Evolutionary conservation across 37 sponge, comb jelly and placozoan species (phyloP), one percentile per base, ranked within the genome.

Genomic region (Dysidea cf. avara): DNA sequence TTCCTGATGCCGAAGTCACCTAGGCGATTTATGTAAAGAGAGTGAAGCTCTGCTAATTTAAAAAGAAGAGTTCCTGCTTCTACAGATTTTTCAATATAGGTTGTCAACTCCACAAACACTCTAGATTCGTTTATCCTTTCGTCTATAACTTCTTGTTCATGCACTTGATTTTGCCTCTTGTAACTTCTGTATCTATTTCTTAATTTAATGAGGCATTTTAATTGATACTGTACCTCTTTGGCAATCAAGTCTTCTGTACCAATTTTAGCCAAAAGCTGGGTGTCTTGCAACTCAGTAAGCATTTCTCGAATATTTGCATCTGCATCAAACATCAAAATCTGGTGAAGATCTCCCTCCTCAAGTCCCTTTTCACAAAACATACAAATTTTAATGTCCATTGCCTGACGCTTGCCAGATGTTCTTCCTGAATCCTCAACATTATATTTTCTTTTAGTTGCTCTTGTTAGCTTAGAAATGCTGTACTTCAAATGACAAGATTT

Each of bases 401-500:
- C n/a, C n/a, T n/a, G n/a, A n/a, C n/a, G n/a, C n/a, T n/a, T n/a
- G n/a, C n/a, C n/a, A n/a, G n/a, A n/a, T n/a, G n/a, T n/a, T n/a
- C n/a, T n/a, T n/a, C n/a, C n/a, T n/a, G n/a, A n/a, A n/a, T n/a
- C n/a, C n/a, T n/a, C n/a, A n/a, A n/a, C n/a, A n/a, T n/a, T n/a
- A n/a, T n/a, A n/a, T n/a, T n/a, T n/a, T 35, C 48, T 53, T 40
- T 70, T 70, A 31, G 33, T 70, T 70, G 71, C 71, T 35, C 34
- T 1, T 51, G 53, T 29, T n/a, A 53, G 48, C 71, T 70, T 70
- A 70, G 22, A 48, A 53, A 34, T 50, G 33, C 34, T 68, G 30
- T n/a, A n/a, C n/a, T n/a, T n/a, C n/a, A n/a, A n/a, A n/a, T n/a
- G n/a, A n/a, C n/a, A n/a, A n/a, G n/a, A n/a, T n/a, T n/a, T n/a